phyloP scores from a whole-genome alignment of 2,797 vertebrate genomes.

The Rhinatrema bivittatum region DNA sequence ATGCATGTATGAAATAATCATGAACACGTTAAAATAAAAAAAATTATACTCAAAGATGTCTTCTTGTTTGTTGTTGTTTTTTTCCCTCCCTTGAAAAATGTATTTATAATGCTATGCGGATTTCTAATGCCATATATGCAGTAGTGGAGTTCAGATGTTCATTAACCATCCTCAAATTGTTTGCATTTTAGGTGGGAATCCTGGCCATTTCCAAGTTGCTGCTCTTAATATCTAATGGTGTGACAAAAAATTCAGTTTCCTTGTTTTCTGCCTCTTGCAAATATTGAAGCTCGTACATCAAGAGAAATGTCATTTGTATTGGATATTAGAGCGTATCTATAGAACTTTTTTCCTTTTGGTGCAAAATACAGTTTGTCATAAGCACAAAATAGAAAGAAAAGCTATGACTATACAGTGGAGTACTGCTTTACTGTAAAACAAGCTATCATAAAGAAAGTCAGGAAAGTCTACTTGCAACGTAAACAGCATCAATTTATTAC shows the following conservation, averaged over 20 bases:
- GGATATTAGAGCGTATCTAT: neutral
- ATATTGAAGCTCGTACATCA: slow-evolving; percentile 78
- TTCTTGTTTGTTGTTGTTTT: neutral
- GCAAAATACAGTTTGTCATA: too few species aligned
- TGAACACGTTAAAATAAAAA: slow-evolving; percentile 37
- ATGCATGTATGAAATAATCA: slow-evolving; percentile 2
- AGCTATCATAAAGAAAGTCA: too few species aligned
- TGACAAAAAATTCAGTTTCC: slow-evolving; percentile 70
- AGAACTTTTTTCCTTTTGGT: too few species aligned
- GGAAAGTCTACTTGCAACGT: too few species aligned
- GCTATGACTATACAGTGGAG: too few species aligned
- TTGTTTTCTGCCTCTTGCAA: slow-evolving; percentile 86
- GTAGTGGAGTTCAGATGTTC: slow-evolving; percentile 2
- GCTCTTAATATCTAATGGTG: slow-evolving; percentile 75
- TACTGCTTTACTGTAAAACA: too few species aligned
- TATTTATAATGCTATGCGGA: neutral
- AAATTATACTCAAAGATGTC: neutral
- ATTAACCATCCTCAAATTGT: slow-evolving; percentile 38
- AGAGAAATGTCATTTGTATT: slow-evolving; percentile 8
- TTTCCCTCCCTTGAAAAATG: slow-evolving; percentile 1
- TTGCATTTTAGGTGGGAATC: slow-evolving; percentile 51
- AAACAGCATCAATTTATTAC: too few species aligned
- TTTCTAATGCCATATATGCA: slow-evolving; percentile 2
- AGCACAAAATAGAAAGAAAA: too few species aligned
- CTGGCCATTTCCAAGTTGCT: slow-evolving; percentile 33